These are phyloP conservation scores for Probaryconus sp. DNA, from an alignment of 1,140 invertebrate species.

Conservation along the genomic window DNA sequence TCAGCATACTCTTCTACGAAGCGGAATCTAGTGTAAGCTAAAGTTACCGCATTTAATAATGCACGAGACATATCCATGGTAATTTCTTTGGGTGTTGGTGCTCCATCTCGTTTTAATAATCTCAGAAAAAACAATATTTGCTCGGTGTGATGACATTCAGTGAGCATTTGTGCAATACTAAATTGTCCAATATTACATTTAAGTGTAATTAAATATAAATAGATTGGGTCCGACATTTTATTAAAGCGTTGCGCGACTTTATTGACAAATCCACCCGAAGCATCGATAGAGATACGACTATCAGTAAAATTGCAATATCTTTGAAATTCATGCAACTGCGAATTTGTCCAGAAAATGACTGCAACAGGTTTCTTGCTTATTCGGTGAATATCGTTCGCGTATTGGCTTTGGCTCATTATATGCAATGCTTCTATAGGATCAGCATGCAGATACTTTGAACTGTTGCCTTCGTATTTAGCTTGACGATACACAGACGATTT, in stretches of 20 bases:
- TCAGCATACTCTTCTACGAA: constrained; percentile 26
- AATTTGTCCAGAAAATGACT: constrained; percentile 25
- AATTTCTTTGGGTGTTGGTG: constrained; percentile 36
- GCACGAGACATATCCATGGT: constrained; percentile 41
- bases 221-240: constrained; percentile 12
- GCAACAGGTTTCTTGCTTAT: constrained; percentile 2
- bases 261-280: neutral
- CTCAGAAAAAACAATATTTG: constrained; percentile 35
- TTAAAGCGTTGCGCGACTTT: constrained; percentile 7
- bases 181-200: constrained; percentile 12
- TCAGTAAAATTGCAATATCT: neutral
- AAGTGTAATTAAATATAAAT: constrained; percentile 16
- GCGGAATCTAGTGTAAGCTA: constrained; percentile 25
- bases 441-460: neutral
- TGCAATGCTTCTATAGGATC: constrained; percentile 6
- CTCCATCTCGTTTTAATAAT: constrained; percentile 16
- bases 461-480: neutral
- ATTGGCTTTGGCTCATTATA: constrained; percentile 3
- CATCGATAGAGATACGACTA: constrained; percentile 6
- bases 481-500: too few species aligned
- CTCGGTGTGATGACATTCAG: constrained; percentile 39
- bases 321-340: constrained; percentile 8
- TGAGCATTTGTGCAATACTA: constrained; percentile 44
- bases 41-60: constrained; percentile 28
- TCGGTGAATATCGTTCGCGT: constrained; percentile 2